Base-by-base conservation (phyloP, 2,888 invertebrate species). In the Nysson spinosus region DNA sequence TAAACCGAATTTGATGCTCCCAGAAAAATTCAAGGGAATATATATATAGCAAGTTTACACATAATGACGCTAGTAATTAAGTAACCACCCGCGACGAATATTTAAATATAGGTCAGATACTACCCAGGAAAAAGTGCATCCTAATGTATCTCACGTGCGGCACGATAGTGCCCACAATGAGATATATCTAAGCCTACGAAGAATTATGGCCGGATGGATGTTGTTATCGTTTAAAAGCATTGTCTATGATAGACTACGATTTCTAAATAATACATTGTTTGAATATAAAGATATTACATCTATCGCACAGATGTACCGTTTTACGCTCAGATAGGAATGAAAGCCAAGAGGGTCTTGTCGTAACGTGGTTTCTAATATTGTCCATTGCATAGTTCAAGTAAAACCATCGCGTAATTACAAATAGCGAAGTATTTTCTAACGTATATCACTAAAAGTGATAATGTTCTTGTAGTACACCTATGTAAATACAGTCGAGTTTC, bases 81-180 rank as follows among this genome's bases (percentile, higher is more conserved):
- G 60, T 40, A 57, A 24, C 12, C 39, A 42, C 54, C 57, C 56
- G 57, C 47, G 28, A 42, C 7, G 49, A 22, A 16, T 54, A 80
- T 72, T 74, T 70, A 76, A 80, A 82, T 80, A 73, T 72, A 32
- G 82, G 82, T 78, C 79, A 79, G 72, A 78, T 69, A 69, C 35
- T 50, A 37, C 12, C 6, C 24, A 44, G 28, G 40, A 60, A 72
- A 68, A 49, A 54, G 20, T 16, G 30, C 44, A 49, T 72, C 69
- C 30, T 19, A 44, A 82, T 82, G 79, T 81, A 82, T 80, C 80
- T 75, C 73, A 74, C 74, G 79, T 71, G 30, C 43, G 22, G 50
- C 56, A 63, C 61, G 64, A 51, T 61, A 57, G n/a, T n/a, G n/a
- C n/a, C n/a, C n/a, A n/a, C n/a, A n/a, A n/a, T n/a, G n/a, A n/a